Conservation (phyloP, 2,113 vertebrate species). For the Haemorhous mexicanus region DNA sequence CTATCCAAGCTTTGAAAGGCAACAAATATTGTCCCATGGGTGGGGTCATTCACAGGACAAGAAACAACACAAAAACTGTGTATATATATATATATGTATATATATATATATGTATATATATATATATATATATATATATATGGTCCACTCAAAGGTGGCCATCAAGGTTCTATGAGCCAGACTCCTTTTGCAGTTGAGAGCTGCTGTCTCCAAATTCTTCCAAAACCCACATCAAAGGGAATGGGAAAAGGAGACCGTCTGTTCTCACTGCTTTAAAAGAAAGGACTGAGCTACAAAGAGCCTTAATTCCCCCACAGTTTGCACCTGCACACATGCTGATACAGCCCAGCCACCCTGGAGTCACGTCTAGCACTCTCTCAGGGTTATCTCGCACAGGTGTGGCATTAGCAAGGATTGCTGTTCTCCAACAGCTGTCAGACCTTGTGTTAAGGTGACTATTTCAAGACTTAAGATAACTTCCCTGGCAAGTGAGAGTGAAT, state of each 20-base stretch:
- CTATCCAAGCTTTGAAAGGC: not conserved
- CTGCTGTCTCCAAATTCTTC: not conserved
- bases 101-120: too few species aligned
- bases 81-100: accelerated
- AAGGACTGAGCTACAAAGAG: not conserved
- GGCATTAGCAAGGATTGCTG: not conserved
- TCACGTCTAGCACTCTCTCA: not conserved
- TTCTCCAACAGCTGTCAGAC: not conserved
- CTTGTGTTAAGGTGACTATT: not conserved
- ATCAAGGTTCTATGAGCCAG: not conserved
- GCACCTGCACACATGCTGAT: not conserved
- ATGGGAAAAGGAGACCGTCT: accelerated
- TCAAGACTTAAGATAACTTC: not conserved
- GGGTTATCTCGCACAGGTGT: not conserved
- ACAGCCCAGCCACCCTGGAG: not conserved
- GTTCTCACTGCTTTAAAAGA: not conserved
- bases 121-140: too few species aligned
- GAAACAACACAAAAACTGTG: not conserved
- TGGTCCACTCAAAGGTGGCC: not conserved
- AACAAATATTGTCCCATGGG: not conserved
- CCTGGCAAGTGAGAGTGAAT: not conserved
- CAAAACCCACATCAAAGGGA: not conserved
- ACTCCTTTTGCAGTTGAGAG: not conserved
- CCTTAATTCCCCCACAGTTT: not conserved
- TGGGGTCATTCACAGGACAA: not conserved